Base-by-base conservation (phyloP, 2,113 vertebrate genomes). In the Malurus cyaneus region DNA sequence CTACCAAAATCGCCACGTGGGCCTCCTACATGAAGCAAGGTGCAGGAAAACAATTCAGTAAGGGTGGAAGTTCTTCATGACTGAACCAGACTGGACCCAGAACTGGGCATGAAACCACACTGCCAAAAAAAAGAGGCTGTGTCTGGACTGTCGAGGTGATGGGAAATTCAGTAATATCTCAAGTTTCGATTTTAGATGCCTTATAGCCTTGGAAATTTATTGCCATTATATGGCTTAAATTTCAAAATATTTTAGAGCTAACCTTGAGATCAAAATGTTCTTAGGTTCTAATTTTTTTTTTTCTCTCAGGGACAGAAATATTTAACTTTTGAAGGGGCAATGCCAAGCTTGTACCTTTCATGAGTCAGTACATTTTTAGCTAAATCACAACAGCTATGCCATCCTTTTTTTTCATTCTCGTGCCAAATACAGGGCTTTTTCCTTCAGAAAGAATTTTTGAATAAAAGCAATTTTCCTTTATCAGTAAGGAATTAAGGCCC, bases 241-340 rank as follows among this genome's bases (percentile, higher is more conserved):
- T 94, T 44, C 64, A 92, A 94, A 92, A 66, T 87, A 47, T 72
- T 77, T 83, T 73, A 80, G 59, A 53, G 70, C 12, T 65, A 53
- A 62, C n/a, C 34, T 79, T 89, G 61, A 46, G 73, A 92, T 89
- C 92, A 94, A 94, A 83, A 77, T 88, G 87, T 95, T 81, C 87
- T 91, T 62, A 62, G 32, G 39, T 53, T 31, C 42, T 49, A 15
- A 11, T 25, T 60, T 20, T 42, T 54, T 67, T 79, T 74, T 54
- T 42, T 18, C 39, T 39, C 8, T 9, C 11, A 4, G 15, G 59
- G 61, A 69, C 49, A 88, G 76, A 84, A 91, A 89, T 52, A 81
- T 56, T 74, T 85, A 93, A 69, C 44, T 91, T 89, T 32, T 11
- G 11, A 76, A 82, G 62, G 29, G 73, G 23, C 32, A 83, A n/a